Conservation (phyloP, 2,888 invertebrate species). For the Acanthosepion pharaonis region DNA sequence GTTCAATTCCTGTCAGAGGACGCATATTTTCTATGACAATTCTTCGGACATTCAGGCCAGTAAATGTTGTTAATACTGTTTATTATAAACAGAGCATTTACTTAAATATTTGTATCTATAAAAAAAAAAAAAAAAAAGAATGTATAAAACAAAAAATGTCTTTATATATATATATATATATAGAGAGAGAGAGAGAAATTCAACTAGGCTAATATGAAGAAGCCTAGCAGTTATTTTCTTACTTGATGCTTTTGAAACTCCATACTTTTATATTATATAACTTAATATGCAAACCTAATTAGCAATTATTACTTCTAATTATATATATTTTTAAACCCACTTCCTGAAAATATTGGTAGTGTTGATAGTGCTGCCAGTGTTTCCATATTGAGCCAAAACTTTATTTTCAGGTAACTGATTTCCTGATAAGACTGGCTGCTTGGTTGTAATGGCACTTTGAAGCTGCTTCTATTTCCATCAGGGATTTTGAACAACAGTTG, state of each 20-base stretch:
- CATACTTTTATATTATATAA: too few relatives aligned
- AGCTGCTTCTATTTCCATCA: slow-evolving; percentile 1
- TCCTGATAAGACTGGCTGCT: slow-evolving; percentile 3
- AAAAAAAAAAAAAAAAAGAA: too few relatives aligned
- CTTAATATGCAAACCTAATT: background rate
- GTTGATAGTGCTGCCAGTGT: background rate
- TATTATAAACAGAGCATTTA: too few relatives aligned
- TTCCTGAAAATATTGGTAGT: background rate
- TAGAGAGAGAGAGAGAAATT: too few relatives aligned
- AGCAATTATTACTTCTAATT: background rate
- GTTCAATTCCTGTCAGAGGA: too few relatives aligned
- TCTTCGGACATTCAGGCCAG: too few relatives aligned
- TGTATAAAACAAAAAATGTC: too few relatives aligned
- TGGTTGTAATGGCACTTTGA: background rate
- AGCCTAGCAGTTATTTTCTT: background rate
- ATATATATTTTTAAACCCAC: background rate
- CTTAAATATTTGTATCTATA: too few relatives aligned
- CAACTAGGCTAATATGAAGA: background rate
- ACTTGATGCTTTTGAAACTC: background rate
- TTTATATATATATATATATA: too few relatives aligned
- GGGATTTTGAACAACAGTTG: background rate
- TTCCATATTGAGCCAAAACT: background rate
- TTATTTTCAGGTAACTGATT: background rate
- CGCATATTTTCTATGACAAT: too few relatives aligned
- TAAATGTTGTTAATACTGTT: too few relatives aligned